phyloP scores from a whole-genome alignment of 2,888 invertebrate species.

The Malachius bipustulatus region DNA sequence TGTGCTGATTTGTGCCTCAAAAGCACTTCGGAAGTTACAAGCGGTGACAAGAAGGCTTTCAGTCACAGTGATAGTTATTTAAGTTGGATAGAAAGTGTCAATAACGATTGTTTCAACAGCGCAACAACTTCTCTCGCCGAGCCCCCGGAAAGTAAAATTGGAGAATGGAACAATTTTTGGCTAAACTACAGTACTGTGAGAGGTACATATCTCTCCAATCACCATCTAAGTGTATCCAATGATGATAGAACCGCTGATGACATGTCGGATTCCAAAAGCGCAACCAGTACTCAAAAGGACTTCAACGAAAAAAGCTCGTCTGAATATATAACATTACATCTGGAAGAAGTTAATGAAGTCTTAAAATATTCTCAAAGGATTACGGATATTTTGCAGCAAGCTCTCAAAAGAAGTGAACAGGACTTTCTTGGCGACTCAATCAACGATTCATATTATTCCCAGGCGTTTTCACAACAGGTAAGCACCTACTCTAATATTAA shows the following conservation, averaged over 20 bases:
- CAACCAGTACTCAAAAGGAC: constrained; percentile 32
- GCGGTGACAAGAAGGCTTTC: constrained; percentile 24
- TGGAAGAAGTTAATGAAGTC: constrained; percentile 33
- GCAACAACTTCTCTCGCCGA: constrained; percentile 19
- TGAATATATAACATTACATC: constrained; percentile 26
- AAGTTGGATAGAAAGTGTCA: constrained; percentile 36
- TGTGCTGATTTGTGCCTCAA: constrained; percentile 30
- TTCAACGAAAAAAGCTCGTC: constrained; percentile 29
- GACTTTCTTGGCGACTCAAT: constrained; percentile 28
- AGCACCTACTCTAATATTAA: too few species aligned
- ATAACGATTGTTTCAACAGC: constrained; percentile 30
- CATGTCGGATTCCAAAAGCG: constrained; percentile 32
- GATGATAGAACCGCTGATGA: constrained; percentile 28
- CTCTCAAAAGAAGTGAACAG: constrained; percentile 29
- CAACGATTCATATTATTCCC: constrained; percentile 32
- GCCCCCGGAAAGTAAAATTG: constrained; percentile 31
- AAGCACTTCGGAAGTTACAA: constrained; percentile 21
- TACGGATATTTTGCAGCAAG: constrained; percentile 34
- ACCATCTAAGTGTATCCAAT: constrained; percentile 25
- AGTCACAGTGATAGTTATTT: constrained; percentile 34
- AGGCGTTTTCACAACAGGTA: constrained; percentile 24
- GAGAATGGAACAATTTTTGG: constrained; percentile 40
- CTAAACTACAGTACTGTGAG: constrained; percentile 35
- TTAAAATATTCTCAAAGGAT: constrained; percentile 32
- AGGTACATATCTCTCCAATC: constrained; percentile 29